Conservation (phyloP, 2,113 vertebrate genomes). For the Ctenodactylus gundi region DNA sequence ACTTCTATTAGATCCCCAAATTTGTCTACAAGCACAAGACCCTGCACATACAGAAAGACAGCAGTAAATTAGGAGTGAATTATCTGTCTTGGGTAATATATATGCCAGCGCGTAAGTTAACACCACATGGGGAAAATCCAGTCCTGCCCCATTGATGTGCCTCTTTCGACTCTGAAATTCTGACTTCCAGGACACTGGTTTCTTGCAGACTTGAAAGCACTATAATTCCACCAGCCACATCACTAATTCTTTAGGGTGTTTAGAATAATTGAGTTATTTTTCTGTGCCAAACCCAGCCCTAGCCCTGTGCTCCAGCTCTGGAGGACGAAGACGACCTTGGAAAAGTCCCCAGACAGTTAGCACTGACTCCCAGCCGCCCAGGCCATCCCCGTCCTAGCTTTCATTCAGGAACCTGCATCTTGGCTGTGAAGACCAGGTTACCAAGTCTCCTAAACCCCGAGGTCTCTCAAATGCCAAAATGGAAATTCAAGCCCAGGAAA, state of each 20-base stretch:
- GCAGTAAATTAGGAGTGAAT: constrained; percentile 62
- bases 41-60: constrained; percentile 48
- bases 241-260: background rate
- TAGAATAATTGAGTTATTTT: background rate
- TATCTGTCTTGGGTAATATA: constrained; percentile 28
- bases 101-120: background rate
- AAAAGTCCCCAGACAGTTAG: background rate
- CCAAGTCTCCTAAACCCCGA: constrained; percentile 4
- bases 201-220: constrained; percentile 11
- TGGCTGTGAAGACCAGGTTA: background rate
- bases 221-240: background rate
- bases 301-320: background rate
- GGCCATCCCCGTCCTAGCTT: background rate
- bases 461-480: background rate
- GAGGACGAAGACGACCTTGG: background rate
- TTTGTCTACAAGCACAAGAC: constrained; percentile 54
- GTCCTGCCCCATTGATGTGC: background rate
- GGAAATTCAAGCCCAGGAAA: constrained; percentile 31
- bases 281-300: background rate
- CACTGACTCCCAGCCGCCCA: background rate
- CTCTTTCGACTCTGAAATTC: background rate
- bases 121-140: background rate
- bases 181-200: background rate
- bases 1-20: constrained; percentile 72
- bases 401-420: background rate